Evolutionary conservation across 2,113 vertebrate species (phyloP), one percentile per base, ranked within the genome.

Genomic region (Furnarius figulus): DNA sequence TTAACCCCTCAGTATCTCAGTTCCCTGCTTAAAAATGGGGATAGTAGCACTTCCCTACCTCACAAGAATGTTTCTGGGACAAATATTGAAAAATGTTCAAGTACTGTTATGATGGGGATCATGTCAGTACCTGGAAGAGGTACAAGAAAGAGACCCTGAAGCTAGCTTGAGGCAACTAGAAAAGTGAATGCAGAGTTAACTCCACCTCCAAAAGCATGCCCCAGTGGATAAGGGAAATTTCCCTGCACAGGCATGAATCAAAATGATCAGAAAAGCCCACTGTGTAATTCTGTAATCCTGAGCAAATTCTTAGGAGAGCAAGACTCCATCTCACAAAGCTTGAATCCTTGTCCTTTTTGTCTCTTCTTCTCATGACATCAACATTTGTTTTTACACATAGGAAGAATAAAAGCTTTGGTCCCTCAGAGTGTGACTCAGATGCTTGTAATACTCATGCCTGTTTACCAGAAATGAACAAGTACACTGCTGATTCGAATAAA

Each of bases 401-500:
- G 31, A 70, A 87, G 14, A 96, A 70, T 18, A 82, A 89, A 91
- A 85, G n/a, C 16, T 84, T 68, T 82, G 35, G 22, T 78, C 47
- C 44, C 44, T 73, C 19, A 59, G n/a, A 55, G 39, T 19, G 17
- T 78, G 73, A 87, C 47, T 85, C 21, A 78, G 47, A 77, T 62
- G 55, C 35, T 73, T 93, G 40, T 86, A 80, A 82, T 52, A 53
- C 24, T 31, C 24, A 10, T 42, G 44, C 18, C 21, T 80, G 52
- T 84, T 90, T 74, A n/a, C 40, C 50, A 86, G 33, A 93, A 71
- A 89, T 42, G 5, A 88, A 73, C 46, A 92, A 86, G 31, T 81
- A 88, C 16, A 27, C 52, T 56, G 65, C 56, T 95, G 58, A 56
- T 89, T 97, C 2, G 0, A 97, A 95, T 93, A 95, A 97, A 97